A percentile compares a stretch with the other conserved stretches of the same genome.
phyloP scores from a whole-genome alignment of 2,888 invertebrate species.

The Chrysina gloriosa region DNA sequence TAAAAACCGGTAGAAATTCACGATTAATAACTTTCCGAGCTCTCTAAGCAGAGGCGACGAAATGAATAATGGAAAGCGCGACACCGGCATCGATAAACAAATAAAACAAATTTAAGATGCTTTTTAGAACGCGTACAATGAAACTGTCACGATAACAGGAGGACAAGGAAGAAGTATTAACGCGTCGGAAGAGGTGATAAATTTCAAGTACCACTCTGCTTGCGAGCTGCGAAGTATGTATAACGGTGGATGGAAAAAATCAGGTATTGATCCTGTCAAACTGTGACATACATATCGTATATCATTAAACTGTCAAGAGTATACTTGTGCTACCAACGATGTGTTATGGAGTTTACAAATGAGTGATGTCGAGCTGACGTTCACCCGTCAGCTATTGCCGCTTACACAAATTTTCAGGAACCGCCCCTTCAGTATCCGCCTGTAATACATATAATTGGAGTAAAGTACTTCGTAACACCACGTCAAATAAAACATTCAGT shows the following conservation, averaged over 20 bases:
- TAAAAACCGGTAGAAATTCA: background rate
- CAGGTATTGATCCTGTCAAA: constrained; percentile 36
- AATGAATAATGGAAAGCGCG: constrained; percentile 27
- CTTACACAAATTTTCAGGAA: constrained; percentile 25
- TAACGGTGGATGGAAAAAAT: constrained; percentile 30
- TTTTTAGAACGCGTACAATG: constrained; percentile 17
- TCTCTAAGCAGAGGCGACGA: background rate
- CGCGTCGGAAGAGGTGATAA: constrained; percentile 35
- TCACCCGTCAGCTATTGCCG: constrained; percentile 21
- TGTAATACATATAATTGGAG: constrained; percentile 4
- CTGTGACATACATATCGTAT: constrained; percentile 32
- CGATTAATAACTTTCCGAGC: constrained; percentile 20
- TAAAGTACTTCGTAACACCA: background rate
- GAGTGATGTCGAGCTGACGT: constrained; percentile 25
- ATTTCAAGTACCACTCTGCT: constrained; percentile 21
- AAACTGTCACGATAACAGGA: constrained; percentile 17
- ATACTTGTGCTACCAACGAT: constrained; percentile 14
- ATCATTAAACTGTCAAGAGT: constrained; percentile 37
- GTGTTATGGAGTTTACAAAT: constrained; percentile 35
- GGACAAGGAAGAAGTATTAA: constrained; percentile 32
- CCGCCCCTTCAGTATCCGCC: background rate
- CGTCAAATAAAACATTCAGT: too few relatives aligned
- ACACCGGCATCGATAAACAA: constrained; percentile 17
- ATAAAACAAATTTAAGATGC: constrained; percentile 35
- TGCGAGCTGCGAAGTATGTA: background rate